These are phyloP conservation scores for Lophochroa leadbeateri DNA, from an alignment of 2,113 vertebrate genomes.

Conservation along the genomic window DNA sequence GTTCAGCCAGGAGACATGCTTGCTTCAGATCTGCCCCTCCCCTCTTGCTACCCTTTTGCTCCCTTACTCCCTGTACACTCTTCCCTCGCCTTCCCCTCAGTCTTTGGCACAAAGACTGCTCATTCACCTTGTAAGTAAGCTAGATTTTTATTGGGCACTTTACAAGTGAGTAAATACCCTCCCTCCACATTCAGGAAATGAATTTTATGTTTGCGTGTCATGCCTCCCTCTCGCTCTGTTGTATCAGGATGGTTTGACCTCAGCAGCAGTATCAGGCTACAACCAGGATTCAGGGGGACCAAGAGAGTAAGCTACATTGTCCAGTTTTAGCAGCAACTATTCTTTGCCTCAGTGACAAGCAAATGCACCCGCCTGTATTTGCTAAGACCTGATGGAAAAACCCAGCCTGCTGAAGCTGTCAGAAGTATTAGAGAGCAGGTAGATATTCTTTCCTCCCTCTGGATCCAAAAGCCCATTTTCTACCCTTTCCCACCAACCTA, in stretches of 20 bases:
- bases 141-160: neutral
- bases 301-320: fast-evolving
- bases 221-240: neutral
- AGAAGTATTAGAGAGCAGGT: neutral
- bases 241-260: neutral
- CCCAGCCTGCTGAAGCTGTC: neutral
- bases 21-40: neutral
- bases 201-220: neutral
- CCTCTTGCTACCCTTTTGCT: neutral
- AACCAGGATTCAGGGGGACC: neutral
- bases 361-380: neutral
- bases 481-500: neutral
- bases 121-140: neutral
- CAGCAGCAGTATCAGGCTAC: neutral
- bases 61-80: neutral
- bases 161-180: neutral
- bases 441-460: neutral
- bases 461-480: neutral
- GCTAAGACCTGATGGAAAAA: neutral
- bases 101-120: neutral
- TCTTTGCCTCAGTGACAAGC: neutral
- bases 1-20: neutral
- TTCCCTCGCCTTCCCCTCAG: neutral
- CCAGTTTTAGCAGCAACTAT: neutral
- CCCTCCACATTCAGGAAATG: neutral